Evolutionary conservation across 2,113 vertebrate genomes (phyloP).

Genomic region (Axis porcinus): DNA sequence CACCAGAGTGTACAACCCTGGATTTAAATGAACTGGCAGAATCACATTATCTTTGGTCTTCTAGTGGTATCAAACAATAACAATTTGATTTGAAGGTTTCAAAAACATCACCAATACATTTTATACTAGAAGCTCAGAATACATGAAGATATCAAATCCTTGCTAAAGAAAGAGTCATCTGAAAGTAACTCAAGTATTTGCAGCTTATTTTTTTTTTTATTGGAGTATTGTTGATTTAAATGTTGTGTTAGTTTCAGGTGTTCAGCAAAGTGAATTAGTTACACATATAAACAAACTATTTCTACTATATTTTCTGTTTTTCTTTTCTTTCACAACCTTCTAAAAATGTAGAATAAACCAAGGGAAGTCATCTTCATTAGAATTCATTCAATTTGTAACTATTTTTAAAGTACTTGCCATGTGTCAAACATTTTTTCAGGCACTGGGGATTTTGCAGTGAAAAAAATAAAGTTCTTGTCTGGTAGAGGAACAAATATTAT

Average conservation of each 20-base stretch:
- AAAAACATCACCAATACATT: background rate
- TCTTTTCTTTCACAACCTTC: background rate
- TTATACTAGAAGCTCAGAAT: conserved; percentile 3
- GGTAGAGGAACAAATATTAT: background rate
- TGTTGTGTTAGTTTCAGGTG: background rate
- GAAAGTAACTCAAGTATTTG: background rate
- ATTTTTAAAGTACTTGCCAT: background rate
- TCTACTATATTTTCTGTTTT: background rate
- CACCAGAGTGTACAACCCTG: background rate
- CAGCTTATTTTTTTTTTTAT: background rate
- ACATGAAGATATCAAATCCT: background rate
- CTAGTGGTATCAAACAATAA: background rate
- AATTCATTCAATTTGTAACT: background rate
- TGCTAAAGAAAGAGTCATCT: background rate
- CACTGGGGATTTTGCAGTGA: background rate
- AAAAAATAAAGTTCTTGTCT: background rate
- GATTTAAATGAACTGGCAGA: background rate
- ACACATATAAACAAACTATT: background rate
- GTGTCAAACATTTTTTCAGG: background rate
- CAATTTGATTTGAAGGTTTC: background rate
- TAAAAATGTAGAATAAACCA: conserved; percentile 30
- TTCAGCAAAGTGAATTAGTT: background rate
- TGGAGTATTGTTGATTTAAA: background rate
- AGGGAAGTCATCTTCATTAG: conserved; percentile 34
- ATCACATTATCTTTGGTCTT: background rate